Evolutionary conservation across 2,888 invertebrate genomes (phyloP).

Genomic region (Oxytorus armatus): DNA sequence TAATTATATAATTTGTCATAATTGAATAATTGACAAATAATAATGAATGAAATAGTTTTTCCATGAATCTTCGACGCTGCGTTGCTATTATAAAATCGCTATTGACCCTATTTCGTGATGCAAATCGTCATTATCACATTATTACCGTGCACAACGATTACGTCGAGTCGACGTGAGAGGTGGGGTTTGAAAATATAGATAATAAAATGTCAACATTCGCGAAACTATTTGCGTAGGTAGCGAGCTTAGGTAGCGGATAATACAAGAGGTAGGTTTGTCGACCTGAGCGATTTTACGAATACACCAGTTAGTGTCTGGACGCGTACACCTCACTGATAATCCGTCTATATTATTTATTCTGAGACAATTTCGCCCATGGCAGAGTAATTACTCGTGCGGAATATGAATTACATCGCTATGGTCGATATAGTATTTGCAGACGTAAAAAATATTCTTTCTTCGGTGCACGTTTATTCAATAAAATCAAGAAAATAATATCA

Average conservation of each 20-base stretch:
- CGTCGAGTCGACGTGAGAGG: conserved; percentile 11
- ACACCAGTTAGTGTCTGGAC: conserved; percentile 9
- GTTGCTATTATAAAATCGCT: conserved; percentile 23
- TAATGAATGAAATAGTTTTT: not conserved
- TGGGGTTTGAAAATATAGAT: conserved; percentile 1
- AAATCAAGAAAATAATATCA: no score
- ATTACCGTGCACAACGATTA: conserved; percentile 36
- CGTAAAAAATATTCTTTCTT: no score
- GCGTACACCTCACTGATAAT: not conserved
- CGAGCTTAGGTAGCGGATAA: not conserved
- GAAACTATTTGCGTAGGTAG: conserved; percentile 53
- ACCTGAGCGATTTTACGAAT: conserved; percentile 35
- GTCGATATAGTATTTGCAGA: not conserved
- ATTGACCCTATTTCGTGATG: conserved; percentile 39
- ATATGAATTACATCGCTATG: not conserved
- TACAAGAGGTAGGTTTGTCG: conserved; percentile 27
- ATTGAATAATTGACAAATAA: not conserved
- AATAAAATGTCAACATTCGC: conserved; percentile 21
- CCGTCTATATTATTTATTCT: not conserved
- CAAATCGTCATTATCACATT: conserved; percentile 43
- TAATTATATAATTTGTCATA: not conserved
- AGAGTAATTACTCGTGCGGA: conserved; percentile 11
- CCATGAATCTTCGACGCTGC: not conserved
- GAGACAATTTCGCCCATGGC: not conserved
- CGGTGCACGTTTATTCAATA: no score